Base-by-base conservation (phyloP, 2,113 vertebrate genomes). In the Halichoerus grypus region DNA sequence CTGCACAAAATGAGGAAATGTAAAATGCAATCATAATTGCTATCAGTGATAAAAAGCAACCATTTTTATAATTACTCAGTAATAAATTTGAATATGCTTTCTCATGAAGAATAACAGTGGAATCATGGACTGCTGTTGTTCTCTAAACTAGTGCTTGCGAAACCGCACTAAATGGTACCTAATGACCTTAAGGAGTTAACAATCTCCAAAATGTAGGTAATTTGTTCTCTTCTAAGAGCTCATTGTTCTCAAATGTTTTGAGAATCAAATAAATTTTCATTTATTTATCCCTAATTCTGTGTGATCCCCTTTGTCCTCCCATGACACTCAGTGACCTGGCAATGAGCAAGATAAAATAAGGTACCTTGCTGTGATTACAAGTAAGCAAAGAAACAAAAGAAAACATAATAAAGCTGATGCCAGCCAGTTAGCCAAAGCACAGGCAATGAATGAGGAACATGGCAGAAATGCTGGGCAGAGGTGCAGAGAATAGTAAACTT, bases 61-160 rank as follows among this genome's bases (percentile, higher is more conserved):
- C 67, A 53, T 85, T 95, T 97, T 96, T 71, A 77, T 92, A 96
- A 97, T 97, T 92, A 84, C n/a, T 92, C 63, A 90, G 80, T 91
- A 96, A 96, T 97, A 97, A 96, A 95, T 36, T 90, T 94, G 76
- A 96, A 97, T 96, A 71, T 77, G 53, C 57, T 83, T 96, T 94
- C 93, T 93, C 18, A 7, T 92, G 79, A 88, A 94, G 85, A 91
- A 86, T 88, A 97, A 97, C 80, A 97, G 95, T 79, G n/a, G 71
- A 91, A 33, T 91, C 96, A 96, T 94, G 95, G 92, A 92, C 57
- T 87, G 80, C 71, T 81, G 63, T 67, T 94, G 46, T 71, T 92
- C 95, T 92, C 80, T 94, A 90, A 97, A 81, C 69, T 21, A 33
- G 4, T 26, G 83, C 55, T 92, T 4, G 26, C 91, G 53, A 88